Base-by-base conservation (phyloP, 2,888 invertebrate species). In the Drosophila testacea region DNA sequence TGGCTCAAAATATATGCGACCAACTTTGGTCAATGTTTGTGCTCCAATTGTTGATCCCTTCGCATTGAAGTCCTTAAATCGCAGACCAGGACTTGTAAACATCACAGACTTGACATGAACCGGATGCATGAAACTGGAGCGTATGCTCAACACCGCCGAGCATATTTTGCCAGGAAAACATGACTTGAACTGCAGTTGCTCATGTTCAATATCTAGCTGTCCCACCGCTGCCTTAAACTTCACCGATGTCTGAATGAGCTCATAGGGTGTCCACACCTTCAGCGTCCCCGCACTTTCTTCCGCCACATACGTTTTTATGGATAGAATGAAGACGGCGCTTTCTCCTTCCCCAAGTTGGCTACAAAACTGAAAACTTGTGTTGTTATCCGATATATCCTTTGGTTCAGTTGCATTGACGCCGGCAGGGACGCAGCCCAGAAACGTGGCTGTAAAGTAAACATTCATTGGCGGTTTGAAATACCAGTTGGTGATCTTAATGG, bases 141-240 rank as follows among this genome's bases (percentile, higher is more conserved):
- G 95, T 73, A 98, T 94, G 90, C 95, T 95, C 69, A 98, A 93
- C 81, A 96, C 95, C 84, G 96, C 95, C 54, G 94, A 94, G 89
- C 96, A 96, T 77, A 96, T 94, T 92, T 96, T 96, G 74, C 96
- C 96, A 72, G 96, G 97, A 94, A 96, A 97, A 88, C 96, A 96
- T 91, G 96, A 95, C 74, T 95, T 94, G 91, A 97, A 96, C 54
- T 95, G 93, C 36, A 97, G 92, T 84, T 94, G 93, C 83, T 95
- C 94, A 67, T 95, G 95, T 72, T 95, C 94, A 60, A 95, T 94
- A 91, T 95, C 94, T 69, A 97, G 93, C 87, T 94, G 95, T 34
- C 97, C 97, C 81, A 95, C 94, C 0, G 96, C 95, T n/a, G 96
- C 95, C 83, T 94, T 94, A 91, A 96, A 95, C 76, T 94, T 94